Evolutionary conservation across 2,888 invertebrate species (phyloP), one percentile per base, ranked within the genome.

Genomic region (Crossocerus cetratus): DNA sequence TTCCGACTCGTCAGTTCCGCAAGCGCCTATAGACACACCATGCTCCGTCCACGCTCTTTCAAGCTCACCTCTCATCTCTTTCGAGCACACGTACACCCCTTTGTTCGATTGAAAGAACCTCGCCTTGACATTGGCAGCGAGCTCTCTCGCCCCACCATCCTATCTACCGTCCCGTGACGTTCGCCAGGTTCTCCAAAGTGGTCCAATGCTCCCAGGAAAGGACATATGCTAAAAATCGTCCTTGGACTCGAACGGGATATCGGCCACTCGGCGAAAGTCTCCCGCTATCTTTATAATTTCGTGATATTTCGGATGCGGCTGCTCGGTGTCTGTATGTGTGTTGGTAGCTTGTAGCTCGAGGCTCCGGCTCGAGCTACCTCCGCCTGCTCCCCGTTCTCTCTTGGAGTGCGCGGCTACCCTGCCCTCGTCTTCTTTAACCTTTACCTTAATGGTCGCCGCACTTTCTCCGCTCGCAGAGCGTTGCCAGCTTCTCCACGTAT

Each of bases 381-480:
- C 55, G 18, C 23, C 61, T 43, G 53, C 18, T 42, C 56, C 45
- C 61, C 61, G 59, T 49, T 16, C 16, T 49, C 49, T 49, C 16
- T n/a, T 49, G 14, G 11, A 14, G 14, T n/a, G 14, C 16, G 13
- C 49, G 49, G 16, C 49, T 49, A 49, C n/a, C 49, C 49, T 49
- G 49, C 77, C 79, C 78, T 82, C 86, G 78, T 84, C 81, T 82
- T 84, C 85, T 84, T 85, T 87, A 86, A 87, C 87, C 87, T 88
- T 87, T 88, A 88, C 87, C 87, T 88, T 87, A 85, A 88, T 86
- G 83, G 85, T 82, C 73, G 82, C 81, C 85, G 87, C 87, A 88
- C 88, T 88, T 88, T 88, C 88, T 87, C 88, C 87, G 83, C 76
- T 82, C 77, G 76, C 78, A 68, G 69, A 72, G 72, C 76, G 74